Evolutionary conservation across 2,797 vertebrate species (phyloP).

Genomic region (Otolemur crassicaudatus): DNA sequence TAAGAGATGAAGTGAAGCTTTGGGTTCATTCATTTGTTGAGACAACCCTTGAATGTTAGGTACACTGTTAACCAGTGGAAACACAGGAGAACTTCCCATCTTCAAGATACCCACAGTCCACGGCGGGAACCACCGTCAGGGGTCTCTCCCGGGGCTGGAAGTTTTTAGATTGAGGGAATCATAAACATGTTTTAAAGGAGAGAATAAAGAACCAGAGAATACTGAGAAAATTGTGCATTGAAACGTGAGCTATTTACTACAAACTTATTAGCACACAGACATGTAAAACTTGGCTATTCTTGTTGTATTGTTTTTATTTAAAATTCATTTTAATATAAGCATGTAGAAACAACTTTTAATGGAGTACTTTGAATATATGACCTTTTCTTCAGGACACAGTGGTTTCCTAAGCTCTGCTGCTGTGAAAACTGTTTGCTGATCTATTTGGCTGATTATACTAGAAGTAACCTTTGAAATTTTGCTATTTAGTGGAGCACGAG

Average conservation of each 20-base stretch:
- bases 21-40: background rate
- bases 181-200: background rate
- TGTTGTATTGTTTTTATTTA: background rate
- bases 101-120: background rate
- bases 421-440: background rate
- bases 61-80: background rate
- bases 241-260: background rate
- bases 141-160: background rate
- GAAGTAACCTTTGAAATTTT: constrained; percentile 48
- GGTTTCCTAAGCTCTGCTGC: background rate
- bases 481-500: background rate
- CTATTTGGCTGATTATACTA: background rate
- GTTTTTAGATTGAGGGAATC: background rate
- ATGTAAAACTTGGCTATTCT: background rate
- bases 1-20: background rate
- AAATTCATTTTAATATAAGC: background rate
- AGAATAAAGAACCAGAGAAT: background rate
- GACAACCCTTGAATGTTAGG: background rate
- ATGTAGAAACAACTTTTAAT: background rate
- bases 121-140: background rate
- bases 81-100: background rate
- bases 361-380: background rate
- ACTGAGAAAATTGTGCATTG: background rate
- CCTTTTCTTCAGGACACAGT: background rate
- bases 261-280: background rate